Evolutionary conservation across 2,113 vertebrate genomes (phyloP).

Genomic region (Stegastes partitus): DNA sequence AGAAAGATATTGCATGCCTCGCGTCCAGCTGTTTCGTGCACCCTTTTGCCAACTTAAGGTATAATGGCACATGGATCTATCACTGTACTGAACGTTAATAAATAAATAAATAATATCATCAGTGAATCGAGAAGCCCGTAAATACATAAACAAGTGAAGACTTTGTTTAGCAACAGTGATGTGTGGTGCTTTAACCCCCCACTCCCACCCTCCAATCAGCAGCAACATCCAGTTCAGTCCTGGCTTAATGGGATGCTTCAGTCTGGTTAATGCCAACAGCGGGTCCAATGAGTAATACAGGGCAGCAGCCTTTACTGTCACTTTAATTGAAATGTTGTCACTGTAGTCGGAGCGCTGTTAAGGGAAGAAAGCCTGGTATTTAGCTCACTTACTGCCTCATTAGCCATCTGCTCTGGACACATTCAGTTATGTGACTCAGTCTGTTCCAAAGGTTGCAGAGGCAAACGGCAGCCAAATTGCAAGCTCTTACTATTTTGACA

Average conservation of each 20-base stretch:
- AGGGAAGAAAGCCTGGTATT: constrained; percentile 41
- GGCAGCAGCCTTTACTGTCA: constrained; percentile 22
- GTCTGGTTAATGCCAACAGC: constrained; percentile 2
- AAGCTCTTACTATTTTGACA: constrained; percentile 30
- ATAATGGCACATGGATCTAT: constrained; percentile 56
- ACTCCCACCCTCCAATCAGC: too few relatives aligned
- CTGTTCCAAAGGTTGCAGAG: constrained; percentile 25
- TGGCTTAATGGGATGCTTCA: constrained; percentile 1
- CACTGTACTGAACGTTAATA: constrained; percentile 44
- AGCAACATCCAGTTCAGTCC: constrained; percentile 9
- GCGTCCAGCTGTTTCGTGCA: constrained; percentile 29
- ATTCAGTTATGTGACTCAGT: constrained; percentile 26
- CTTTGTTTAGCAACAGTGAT: constrained; percentile 8
- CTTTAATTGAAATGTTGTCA: constrained; percentile 20
- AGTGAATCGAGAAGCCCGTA: constrained; percentile 11
- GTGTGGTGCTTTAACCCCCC: neutral
- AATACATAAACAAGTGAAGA: constrained; percentile 29
- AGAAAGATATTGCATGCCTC: constrained; percentile 30
- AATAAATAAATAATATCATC: constrained; percentile 5
- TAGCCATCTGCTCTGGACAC: constrained; percentile 41
- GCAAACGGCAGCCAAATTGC: constrained; percentile 29
- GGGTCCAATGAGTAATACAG: neutral
- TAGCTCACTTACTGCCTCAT: constrained; percentile 44
- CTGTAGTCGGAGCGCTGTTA: neutral
- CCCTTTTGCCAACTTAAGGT: constrained; percentile 56